Conservation (phyloP, 2,113 vertebrate species). For the Mus spicilegus region DNA sequence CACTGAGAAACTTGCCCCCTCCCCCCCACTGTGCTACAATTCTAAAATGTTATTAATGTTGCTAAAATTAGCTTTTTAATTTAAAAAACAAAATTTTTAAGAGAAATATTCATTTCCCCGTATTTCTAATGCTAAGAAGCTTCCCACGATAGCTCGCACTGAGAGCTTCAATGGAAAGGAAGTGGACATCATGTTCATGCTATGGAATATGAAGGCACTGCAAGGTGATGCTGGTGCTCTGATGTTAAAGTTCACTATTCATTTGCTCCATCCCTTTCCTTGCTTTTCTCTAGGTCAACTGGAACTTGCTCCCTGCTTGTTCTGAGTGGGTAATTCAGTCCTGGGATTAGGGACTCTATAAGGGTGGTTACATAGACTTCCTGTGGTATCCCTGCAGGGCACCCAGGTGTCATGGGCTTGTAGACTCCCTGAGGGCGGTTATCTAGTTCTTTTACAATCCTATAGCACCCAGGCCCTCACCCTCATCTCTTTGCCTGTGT, state of each 20-base stretch:
- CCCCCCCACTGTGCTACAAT: too few relatives aligned
- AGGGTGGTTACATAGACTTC: background rate
- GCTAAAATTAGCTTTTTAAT: background rate
- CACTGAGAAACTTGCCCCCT: background rate
- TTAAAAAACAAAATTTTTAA: background rate
- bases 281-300: background rate
- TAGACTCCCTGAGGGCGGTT: background rate
- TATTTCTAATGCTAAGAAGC: background rate
- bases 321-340: background rate
- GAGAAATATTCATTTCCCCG: background rate
- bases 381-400: background rate
- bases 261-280: background rate
- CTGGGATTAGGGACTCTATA: background rate
- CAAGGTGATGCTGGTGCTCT: background rate
- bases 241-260: background rate
- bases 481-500: slow-evolving; percentile 25
- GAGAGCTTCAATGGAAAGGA: background rate
- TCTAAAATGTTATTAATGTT: background rate
- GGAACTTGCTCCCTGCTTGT: background rate
- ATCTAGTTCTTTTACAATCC: background rate
- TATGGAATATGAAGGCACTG: background rate
- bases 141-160: background rate
- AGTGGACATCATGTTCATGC: background rate
- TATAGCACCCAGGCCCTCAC: background rate
- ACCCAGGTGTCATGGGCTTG: too few relatives aligned